Evolutionary conservation across 2,797 vertebrate genomes (phyloP), one percentile per base, ranked within the genome.

Genomic region (Triplophysa bombifrons): DNA sequence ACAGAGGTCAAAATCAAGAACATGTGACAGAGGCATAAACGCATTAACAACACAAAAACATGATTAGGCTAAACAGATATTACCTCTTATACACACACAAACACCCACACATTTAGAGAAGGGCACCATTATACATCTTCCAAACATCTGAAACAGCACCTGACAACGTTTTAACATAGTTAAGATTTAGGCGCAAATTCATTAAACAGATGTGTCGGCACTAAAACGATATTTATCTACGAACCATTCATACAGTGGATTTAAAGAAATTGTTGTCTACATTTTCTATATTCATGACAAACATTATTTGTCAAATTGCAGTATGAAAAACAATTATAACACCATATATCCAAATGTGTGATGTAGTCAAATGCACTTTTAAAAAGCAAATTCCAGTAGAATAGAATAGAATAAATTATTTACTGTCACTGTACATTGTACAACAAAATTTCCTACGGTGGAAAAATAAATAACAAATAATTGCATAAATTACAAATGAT

Each of bases 1-100:
- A 58, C 25, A 25, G 70, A 73, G 70, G 70, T 80, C 63, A 80
- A 80, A 73, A 41, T 80, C 61, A 70, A 78, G 44, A 61, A 78
- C 75, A 80, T 48, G 70, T 50, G 50, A 65, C 60, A 55, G 60
- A 55, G 30, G 50, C 61, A 27, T 72, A 58, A 58, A 79, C 0
- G 2, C 69, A 79, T 79, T 72, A 56, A 16, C 69, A 14, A 17
- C 48, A 72, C 69, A 72, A 46, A 55, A 19, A 63, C 67, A 64
- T 64, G 69, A 66, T 66, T 34, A 46, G 53, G 58, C 60, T 20
- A 11, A 55, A 55, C 27, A 65, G 38, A 53, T 46, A 64, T 27
- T 63, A 53, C 5, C 46, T 64, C 46, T 64, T 63, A 51, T 70
- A n/a, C 25, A 58, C 60, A 56, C 48, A 72, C 20, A 78, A 71